phyloP scores from a whole-genome alignment of 30 jellyfish, hydroid and myxozoan genomes.

The Kudoa iwatai region DNA sequence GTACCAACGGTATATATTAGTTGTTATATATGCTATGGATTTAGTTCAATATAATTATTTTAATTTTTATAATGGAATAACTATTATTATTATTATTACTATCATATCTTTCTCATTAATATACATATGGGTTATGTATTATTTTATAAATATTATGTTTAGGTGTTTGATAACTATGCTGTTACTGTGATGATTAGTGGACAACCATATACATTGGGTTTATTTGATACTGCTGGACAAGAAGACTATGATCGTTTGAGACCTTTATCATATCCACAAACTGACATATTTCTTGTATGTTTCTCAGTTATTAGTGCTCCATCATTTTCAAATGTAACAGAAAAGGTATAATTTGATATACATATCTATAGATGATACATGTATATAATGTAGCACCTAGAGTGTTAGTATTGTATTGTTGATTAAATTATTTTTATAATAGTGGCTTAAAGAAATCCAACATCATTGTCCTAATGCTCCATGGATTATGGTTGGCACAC shows the following conservation, averaged over 20 bases:
- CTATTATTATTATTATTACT: too few relatives aligned
- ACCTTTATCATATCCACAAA: slow-evolving; percentile 87
- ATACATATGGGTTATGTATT: too few relatives aligned
- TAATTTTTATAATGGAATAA: too few relatives aligned
- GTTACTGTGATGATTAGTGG: slow-evolving; percentile 98
- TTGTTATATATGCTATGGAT: too few relatives aligned
- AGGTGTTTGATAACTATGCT: slow-evolving; percentile 97
- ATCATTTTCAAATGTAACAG: slow-evolving; percentile 84
- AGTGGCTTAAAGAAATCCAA: slow-evolving; percentile 97
- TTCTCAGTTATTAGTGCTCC: slow-evolving; percentile 83
- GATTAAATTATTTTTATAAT: too few relatives aligned
- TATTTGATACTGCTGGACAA: slow-evolving; percentile 98
- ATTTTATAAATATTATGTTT: too few relatives aligned
- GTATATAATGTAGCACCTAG: too few relatives aligned
- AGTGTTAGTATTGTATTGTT: too few relatives aligned
- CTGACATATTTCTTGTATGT: slow-evolving; percentile 87
- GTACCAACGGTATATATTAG: slow-evolving; percentile 57
- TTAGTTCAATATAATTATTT: too few relatives aligned
- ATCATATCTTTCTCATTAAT: too few relatives aligned
- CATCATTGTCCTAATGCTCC: slow-evolving; percentile 99
- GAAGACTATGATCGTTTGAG: slow-evolving; percentile 77
- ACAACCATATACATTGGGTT: slow-evolving; percentile 86
- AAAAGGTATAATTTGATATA: slow-evolving; percentile 21
- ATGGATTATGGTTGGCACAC: slow-evolving; percentile 77
- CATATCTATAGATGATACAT: too few relatives aligned